phyloP scores from a whole-genome alignment of 1,140 invertebrate genomes.

The Aplysia californica region DNA sequence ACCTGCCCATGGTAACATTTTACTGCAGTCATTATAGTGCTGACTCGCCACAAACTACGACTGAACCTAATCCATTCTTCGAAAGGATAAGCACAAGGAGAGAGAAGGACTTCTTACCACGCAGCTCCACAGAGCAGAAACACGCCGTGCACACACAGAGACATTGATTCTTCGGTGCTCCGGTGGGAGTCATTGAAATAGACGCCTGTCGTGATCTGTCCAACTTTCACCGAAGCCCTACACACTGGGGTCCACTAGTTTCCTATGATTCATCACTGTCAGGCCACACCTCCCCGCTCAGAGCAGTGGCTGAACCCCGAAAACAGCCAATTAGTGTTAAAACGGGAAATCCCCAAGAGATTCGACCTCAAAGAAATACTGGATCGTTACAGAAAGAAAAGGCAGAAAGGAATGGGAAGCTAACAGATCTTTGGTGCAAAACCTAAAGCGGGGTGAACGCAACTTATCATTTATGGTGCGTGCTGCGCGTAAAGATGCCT shows the following conservation, averaged over 20 bases:
- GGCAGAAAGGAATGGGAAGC: neutral
- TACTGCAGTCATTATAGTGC: too few relatives aligned
- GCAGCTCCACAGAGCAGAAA: neutral
- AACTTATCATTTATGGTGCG: neutral
- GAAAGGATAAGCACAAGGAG: neutral
- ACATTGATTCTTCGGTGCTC: conserved; percentile 1
- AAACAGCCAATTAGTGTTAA: conserved; percentile 21
- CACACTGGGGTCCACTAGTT: conserved; percentile 1
- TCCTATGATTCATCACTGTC: conserved; percentile 22
- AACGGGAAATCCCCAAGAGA: neutral
- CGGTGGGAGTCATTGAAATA: conserved; percentile 4
- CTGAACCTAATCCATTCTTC: neutral
- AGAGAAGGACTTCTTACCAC: neutral
- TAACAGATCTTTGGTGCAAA: neutral
- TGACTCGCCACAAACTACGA: neutral
- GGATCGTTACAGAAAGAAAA: neutral
- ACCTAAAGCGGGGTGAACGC: neutral
- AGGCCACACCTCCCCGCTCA: neutral
- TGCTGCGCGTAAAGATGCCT: neutral
- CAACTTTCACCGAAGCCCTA: neutral
- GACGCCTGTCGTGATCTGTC: neutral
- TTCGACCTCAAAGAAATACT: neutral
- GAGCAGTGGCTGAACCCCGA: neutral
- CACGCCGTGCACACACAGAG: neutral
- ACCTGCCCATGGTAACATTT: too few relatives aligned